These are phyloP conservation scores for Geotrypetes seraphini DNA, from an alignment of 2,797 vertebrate species.

Conservation along the genomic window DNA sequence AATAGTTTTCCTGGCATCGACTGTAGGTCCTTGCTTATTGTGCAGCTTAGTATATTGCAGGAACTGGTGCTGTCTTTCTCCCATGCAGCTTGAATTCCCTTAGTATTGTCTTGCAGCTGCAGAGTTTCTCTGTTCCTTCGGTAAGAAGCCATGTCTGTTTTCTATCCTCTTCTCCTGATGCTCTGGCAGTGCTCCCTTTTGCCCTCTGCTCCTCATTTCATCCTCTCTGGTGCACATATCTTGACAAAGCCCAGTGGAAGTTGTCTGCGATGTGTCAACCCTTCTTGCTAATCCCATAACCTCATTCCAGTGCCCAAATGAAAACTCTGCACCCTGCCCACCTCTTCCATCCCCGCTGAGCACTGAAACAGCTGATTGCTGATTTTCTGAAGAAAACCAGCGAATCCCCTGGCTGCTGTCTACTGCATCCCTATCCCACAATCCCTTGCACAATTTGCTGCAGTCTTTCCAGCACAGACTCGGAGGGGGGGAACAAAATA, in stretches of 20 bases:
- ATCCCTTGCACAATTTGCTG: conserved; percentile 68
- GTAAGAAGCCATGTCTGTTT: no score
- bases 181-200: no score
- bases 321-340: background rate
- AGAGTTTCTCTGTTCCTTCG: no score
- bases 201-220: no score
- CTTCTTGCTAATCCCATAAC: conserved; percentile 27
- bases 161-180: no score
- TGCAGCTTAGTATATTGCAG: no score
- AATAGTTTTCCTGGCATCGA: no score
- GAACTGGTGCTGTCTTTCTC: no score
- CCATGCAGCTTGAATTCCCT: no score
- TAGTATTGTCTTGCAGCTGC: no score
- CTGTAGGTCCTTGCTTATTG: no score
- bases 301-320: conserved; percentile 23
- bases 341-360: conserved; percentile 40
- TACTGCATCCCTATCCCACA: conserved; percentile 71
- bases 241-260: background rate
- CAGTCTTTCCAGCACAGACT: conserved; percentile 72
- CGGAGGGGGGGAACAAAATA: conserved; percentile 52
- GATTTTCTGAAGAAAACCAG: conserved; percentile 40
- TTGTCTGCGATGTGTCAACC: background rate
- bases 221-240: no score
- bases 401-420: conserved; percentile 57
- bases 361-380: conserved; percentile 56